Evolutionary conservation across 1,140 invertebrate genomes (phyloP).

Genomic region (Bombus pascuorum): DNA sequence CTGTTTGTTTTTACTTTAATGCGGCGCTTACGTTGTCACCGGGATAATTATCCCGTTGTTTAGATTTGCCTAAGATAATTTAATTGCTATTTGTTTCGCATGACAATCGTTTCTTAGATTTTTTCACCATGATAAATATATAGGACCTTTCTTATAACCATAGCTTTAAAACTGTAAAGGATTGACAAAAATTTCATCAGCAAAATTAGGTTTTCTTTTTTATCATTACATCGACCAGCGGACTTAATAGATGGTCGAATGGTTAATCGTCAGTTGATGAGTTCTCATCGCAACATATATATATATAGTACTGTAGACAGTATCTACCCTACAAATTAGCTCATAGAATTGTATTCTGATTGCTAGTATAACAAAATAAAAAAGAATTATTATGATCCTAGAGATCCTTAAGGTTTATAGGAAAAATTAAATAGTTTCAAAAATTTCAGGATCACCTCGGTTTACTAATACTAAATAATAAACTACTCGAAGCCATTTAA

Average conservation of each 20-base stretch:
- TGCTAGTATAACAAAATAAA: no score
- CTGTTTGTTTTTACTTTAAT: not conserved
- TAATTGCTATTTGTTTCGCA: not conserved
- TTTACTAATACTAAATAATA: not conserved
- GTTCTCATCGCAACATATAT: no score
- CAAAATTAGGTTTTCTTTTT: no score
- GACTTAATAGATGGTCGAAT: not conserved
- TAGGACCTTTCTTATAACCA: not conserved
- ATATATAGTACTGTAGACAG: no score
- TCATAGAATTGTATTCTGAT: no score
- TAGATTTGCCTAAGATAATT: not conserved
- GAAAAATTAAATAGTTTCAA: not conserved
- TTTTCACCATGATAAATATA: not conserved
- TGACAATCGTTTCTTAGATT: not conserved
- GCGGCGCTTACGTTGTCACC: not conserved
- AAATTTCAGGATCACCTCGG: not conserved
- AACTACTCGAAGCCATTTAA: not conserved
- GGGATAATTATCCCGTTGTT: slow-evolving; percentile 19
- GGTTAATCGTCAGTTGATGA: no score
- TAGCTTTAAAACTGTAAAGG: not conserved
- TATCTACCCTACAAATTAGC: no score
- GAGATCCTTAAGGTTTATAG: not conserved
- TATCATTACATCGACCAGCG: no score
- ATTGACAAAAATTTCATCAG: no score
- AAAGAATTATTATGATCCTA: not conserved